Evolutionary conservation across 2,113 vertebrate genomes (phyloP).

Genomic region (Empidonax traillii): DNA sequence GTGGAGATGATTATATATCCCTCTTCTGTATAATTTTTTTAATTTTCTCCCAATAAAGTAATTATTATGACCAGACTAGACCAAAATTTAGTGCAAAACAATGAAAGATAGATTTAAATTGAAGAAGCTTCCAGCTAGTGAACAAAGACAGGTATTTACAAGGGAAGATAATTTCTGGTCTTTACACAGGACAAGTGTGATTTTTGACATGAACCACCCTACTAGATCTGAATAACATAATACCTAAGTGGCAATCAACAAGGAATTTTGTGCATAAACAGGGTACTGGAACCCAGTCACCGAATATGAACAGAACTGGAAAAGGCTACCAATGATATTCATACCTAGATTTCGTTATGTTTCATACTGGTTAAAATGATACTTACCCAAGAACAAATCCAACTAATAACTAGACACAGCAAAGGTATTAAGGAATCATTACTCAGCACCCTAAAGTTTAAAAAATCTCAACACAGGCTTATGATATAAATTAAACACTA

Average conservation of each 20-base stretch:
- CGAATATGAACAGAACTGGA: not conserved
- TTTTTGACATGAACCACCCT: not conserved
- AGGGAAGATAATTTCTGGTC: not conserved
- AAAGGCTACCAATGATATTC: not conserved
- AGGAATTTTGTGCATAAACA: not conserved
- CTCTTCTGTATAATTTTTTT: not conserved
- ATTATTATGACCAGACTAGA: not conserved
- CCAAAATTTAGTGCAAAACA: not conserved
- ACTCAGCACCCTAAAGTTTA: fast-evolving
- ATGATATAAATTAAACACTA: not conserved
- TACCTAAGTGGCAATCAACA: not conserved
- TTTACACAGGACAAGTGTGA: not conserved
- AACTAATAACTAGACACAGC: not conserved
- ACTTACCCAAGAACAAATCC: not conserved
- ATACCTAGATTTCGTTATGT: not conserved
- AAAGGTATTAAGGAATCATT: not conserved
- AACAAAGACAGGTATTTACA: not conserved
- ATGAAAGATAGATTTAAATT: not conserved
- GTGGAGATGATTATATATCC: not conserved
- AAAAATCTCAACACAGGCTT: fast-evolving
- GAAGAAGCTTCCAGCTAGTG: not conserved
- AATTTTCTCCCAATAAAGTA: not conserved
- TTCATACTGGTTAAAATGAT: not conserved
- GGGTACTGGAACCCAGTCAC: not conserved
- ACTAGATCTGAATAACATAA: not conserved